phyloP scores from a whole-genome alignment of 2,888 invertebrate genomes.

The Cremastinae sp. region DNA sequence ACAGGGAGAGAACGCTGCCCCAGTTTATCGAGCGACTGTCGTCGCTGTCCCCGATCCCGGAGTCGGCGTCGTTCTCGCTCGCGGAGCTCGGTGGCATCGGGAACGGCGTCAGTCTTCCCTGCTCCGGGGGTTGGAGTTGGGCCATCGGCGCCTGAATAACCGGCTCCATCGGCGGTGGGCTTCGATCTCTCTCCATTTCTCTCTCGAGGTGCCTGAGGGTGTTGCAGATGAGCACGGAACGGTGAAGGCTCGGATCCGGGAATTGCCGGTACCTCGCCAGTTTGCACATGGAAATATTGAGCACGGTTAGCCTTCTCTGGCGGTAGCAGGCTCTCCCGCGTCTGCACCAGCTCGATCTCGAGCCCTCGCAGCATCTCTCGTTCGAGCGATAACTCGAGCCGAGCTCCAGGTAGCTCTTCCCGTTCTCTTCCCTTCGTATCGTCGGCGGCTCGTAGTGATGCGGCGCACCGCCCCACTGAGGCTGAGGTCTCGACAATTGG shows the following conservation, averaged over 20 bases:
- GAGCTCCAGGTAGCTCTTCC: slow-evolving; percentile 93
- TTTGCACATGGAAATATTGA: slow-evolving; percentile 96
- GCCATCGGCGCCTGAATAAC: slow-evolving; percentile 80
- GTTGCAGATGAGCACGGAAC: slow-evolving; percentile 96
- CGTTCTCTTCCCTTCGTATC: slow-evolving; percentile 93
- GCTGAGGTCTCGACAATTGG: slow-evolving; percentile 79
- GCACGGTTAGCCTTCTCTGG: slow-evolving; percentile 92
- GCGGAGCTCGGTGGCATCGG: slow-evolving; percentile 81
- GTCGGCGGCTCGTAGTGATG: slow-evolving; percentile 84
- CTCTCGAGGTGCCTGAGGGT: slow-evolving; percentile 93
- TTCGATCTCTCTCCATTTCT: slow-evolving; percentile 89
- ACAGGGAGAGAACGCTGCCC: slow-evolving; percentile 94
- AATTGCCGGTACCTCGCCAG: slow-evolving; percentile 93
- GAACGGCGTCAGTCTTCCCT: slow-evolving; percentile 78
- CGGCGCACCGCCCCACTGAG: slow-evolving; percentile 73
- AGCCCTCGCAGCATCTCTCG: slow-evolving; percentile 86
- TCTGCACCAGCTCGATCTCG: slow-evolving; percentile 88
- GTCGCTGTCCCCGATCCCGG: slow-evolving; percentile 87
- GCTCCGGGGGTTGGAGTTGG: slow-evolving; percentile 79
- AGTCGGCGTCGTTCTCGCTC: slow-evolving; percentile 87
- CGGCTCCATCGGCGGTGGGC: slow-evolving; percentile 78
- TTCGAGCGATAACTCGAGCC: slow-evolving; percentile 82
- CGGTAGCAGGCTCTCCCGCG: slow-evolving; percentile 90
- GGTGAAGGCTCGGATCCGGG: slow-evolving; percentile 92
- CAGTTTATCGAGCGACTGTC: slow-evolving; percentile 92